These are phyloP conservation scores for Halcyon leucocephala DNA, from an alignment of 2,797 vertebrate genomes.

Conservation along the genomic window DNA sequence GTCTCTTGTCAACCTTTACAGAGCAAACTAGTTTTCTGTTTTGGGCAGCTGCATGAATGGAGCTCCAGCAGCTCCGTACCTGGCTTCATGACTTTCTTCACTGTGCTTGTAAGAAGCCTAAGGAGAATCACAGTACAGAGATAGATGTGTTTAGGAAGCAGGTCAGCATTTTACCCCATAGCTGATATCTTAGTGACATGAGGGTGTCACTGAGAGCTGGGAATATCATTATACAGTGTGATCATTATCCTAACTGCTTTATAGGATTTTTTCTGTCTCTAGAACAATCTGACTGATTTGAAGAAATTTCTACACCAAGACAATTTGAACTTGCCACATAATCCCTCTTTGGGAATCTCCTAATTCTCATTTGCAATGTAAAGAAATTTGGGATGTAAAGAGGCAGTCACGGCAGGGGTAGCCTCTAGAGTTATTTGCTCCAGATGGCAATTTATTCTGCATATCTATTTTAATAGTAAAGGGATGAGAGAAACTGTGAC, in stretches of 20 bases:
- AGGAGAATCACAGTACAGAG: accelerated
- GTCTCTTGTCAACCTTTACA: not conserved
- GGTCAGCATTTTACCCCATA: not conserved
- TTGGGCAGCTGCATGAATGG: not conserved
- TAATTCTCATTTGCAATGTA: not conserved
- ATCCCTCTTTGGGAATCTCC: not conserved
- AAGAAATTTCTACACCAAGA: not conserved
- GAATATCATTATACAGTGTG: not conserved
- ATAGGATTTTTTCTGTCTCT: not conserved
- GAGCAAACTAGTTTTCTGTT: not conserved
- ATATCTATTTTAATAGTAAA: not conserved
- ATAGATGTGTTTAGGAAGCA: not conserved
- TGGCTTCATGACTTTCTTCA: not conserved
- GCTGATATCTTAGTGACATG: not conserved
- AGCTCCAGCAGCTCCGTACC: not conserved
- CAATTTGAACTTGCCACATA: not conserved
- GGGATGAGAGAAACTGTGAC: not conserved
- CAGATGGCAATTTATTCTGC: not conserved
- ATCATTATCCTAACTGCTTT: accelerated
- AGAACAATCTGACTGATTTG: not conserved
- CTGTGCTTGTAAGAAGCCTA: not conserved
- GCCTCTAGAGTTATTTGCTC: not conserved
- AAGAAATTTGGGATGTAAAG: not conserved
- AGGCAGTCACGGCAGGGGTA: not conserved
- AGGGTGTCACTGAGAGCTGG: not conserved